Evolutionary conservation across 64 coral and sea anemone species (phyloP), one percentile per base, ranked within the genome.

Genomic region (Montipora capricornis): DNA sequence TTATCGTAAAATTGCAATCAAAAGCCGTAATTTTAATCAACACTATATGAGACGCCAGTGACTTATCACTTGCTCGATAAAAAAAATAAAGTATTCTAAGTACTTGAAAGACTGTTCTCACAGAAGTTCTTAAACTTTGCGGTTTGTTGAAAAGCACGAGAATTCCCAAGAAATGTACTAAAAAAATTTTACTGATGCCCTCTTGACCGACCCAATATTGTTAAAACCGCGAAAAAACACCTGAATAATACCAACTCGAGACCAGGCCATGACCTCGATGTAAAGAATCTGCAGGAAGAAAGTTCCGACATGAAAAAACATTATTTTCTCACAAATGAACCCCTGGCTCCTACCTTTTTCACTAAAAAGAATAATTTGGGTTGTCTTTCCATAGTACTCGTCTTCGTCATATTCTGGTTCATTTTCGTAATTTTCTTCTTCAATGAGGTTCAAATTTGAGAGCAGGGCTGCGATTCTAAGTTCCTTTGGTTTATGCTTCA

Each of bases 11-110:
- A 86, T 73, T 71, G 62, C 67, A 86, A 86, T 71, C 82, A 86
- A 86, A 86, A 71, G 37, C 48, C 64, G 47, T 73, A 71, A 86
- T 86, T 86, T 86, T 64, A 85, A 62, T 86, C 67, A 86, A 71
- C 66, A 86, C 66, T 11, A 66, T 7, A 86, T 70, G 46, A 50
- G 82, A 47, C 47, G 82, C 46, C 82, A 68, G 9, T 22, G 46
- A 73, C 64, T 51, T 46, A 86, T 86, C 48, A 50, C 64, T 86
- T 46, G 3, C 49, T 20, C 66, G 45, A 50, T 50, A 70, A 71
- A 49, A 6, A 60, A 86, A 86, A 49, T 37, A 51, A 60, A 86
- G 66, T 59, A 71, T 71, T 70, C 50, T 8, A 12, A 50, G 59
- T 86, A 8, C 19, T 6, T 7, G 58, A 22, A 64, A 20, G 13